phyloP scores from a whole-genome alignment of 2,888 invertebrate genomes.

The Chironomus tentans region DNA sequence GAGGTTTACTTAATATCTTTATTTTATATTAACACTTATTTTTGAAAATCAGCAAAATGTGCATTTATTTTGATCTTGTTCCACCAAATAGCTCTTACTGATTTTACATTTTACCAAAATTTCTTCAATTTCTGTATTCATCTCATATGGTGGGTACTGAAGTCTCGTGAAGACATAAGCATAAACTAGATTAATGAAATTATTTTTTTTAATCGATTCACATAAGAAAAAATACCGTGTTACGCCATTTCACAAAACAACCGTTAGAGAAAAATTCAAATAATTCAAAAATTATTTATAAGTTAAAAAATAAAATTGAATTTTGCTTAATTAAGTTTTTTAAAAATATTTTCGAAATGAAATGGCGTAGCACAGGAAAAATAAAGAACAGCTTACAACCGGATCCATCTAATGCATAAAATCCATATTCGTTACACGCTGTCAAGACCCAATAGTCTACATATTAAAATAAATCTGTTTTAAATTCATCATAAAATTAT shows the following conservation, averaged over 20 bases:
- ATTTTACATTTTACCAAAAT: neutral
- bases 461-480: neutral
- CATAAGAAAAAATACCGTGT: too few species aligned
- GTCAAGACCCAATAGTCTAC: constrained; percentile 9
- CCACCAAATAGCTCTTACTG: neutral
- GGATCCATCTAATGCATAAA: neutral
- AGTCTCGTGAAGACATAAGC: constrained; percentile 8
- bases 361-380: too few species aligned
- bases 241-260: too few species aligned
- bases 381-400: neutral
- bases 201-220: neutral
- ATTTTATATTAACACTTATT: neutral
- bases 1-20: neutral
- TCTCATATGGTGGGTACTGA: constrained; percentile 9
- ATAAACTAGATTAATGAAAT: neutral
- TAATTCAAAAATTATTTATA: too few species aligned
- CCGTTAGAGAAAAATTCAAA: too few species aligned
- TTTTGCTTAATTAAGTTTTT: too few species aligned
- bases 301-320: too few species aligned
- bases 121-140: neutral
- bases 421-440: constrained; percentile 2
- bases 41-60: neutral
- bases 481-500: too few species aligned
- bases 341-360: too few species aligned
- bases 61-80: constrained; percentile 6